Percentiles rank a stretch among this genome's conserved stretches.
phyloP scores from a whole-genome alignment of 2,888 invertebrate genomes.

The Periphyllus acericola region DNA sequence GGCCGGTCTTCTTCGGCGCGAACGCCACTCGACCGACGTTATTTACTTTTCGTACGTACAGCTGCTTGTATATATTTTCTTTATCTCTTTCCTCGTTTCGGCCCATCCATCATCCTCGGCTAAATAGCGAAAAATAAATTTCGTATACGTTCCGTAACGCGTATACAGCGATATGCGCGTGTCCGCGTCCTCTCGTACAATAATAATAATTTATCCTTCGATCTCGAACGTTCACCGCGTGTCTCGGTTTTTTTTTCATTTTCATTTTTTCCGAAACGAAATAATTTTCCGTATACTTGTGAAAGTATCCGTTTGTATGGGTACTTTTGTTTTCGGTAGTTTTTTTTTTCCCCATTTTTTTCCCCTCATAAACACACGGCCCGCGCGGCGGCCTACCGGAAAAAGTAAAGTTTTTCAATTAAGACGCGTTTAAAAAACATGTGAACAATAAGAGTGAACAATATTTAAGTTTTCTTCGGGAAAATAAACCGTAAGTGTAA shows the following conservation, averaged over 20 bases:
- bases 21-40: background rate
- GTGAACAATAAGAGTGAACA: no score
- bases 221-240: background rate
- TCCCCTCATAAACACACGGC: no score
- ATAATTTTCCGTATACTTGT: background rate
- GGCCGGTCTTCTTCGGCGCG: background rate
- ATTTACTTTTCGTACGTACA: background rate
- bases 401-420: no score
- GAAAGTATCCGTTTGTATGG: no score
- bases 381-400: no score
- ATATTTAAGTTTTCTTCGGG: no score
- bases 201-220: background rate
- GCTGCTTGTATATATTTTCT: background rate
- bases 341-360: no score
- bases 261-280: background rate
- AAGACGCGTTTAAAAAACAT: no score
- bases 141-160: no score
- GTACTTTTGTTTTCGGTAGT: no score
- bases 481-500: no score
- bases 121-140: background rate
- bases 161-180: background rate
- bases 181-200: background rate
- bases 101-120: slow-evolving; percentile 26
- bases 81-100: background rate
- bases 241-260: background rate